Conservation (phyloP, 2,113 vertebrate species). For the Semnopithecus entellus region DNA sequence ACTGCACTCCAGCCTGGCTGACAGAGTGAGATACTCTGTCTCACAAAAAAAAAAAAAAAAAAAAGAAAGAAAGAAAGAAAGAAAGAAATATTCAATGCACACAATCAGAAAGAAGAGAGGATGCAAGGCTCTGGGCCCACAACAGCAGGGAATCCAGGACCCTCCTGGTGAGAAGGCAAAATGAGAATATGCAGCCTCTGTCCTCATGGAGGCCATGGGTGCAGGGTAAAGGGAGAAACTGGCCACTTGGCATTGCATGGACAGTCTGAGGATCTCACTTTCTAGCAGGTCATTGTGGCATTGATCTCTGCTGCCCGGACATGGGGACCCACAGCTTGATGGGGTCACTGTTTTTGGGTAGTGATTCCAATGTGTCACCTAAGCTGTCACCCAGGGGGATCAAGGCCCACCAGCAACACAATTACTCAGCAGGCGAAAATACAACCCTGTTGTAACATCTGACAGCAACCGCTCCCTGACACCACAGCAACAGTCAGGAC, state of each 20-base stretch:
- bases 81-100: no score
- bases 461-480: rapidly evolving
- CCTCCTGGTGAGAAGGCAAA: rapidly evolving
- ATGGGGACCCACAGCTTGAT: rapidly evolving
- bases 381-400: rapidly evolving
- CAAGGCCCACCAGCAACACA: no score
- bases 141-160: rapidly evolving
- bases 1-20: no score
- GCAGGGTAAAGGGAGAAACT: rapidly evolving
- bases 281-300: rapidly evolving
- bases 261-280: rapidly evolving
- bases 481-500: rapidly evolving
- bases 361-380: rapidly evolving
- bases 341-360: rapidly evolving
- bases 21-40: no score
- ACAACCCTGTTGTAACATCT: rapidly evolving
- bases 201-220: rapidly evolving
- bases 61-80: no score
- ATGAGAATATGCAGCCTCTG: rapidly evolving
- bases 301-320: no score
- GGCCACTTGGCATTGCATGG: rapidly evolving
- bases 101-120: neutral
- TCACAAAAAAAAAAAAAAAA: no score
- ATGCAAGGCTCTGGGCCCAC: rapidly evolving
- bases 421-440: rapidly evolving